phyloP scores from a whole-genome alignment of 2,888 invertebrate genomes.

The Pyrgus malvae region DNA sequence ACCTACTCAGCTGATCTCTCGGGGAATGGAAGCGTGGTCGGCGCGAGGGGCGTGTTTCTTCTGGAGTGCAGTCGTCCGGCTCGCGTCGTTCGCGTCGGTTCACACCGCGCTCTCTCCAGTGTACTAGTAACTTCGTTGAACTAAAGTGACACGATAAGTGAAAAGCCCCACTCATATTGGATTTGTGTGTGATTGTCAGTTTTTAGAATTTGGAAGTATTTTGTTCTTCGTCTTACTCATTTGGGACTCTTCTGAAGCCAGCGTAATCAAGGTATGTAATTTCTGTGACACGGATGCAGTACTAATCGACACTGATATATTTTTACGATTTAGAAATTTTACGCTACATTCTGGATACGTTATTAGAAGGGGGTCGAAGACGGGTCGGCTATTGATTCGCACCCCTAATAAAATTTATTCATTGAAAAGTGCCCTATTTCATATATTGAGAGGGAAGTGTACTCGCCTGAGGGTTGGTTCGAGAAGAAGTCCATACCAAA shows the following conservation, averaged over 20 bases:
- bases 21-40: slow-evolving; percentile 39
- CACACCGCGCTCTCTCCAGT: slow-evolving; percentile 42
- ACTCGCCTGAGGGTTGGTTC: slow-evolving; percentile 56
- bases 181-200: slow-evolving; percentile 29
- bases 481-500: slow-evolving; percentile 53
- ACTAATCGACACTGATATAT: slow-evolving; percentile 5
- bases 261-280: slow-evolving; percentile 27
- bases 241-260: not conserved
- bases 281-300: slow-evolving; percentile 7
- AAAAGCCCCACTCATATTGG: slow-evolving; percentile 28
- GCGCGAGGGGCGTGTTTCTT: slow-evolving; percentile 39
- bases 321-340: slow-evolving; percentile 17
- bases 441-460: slow-evolving; percentile 61
- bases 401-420: slow-evolving; percentile 74
- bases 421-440: slow-evolving; percentile 65
- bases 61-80: slow-evolving; percentile 55
- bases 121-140: slow-evolving; percentile 31
- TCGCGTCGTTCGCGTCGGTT: slow-evolving; percentile 52
- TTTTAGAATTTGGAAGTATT: slow-evolving; percentile 10
- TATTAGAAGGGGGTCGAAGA: slow-evolving; percentile 53
- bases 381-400: slow-evolving; percentile 66
- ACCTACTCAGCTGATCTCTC: slow-evolving; percentile 51
- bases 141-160: slow-evolving; percentile 35
- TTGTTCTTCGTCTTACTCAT: slow-evolving; percentile 17
- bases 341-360: slow-evolving; percentile 25